Evolutionary conservation across 2,797 vertebrate species (phyloP).

Genomic region (Monodelphis domestica): DNA sequence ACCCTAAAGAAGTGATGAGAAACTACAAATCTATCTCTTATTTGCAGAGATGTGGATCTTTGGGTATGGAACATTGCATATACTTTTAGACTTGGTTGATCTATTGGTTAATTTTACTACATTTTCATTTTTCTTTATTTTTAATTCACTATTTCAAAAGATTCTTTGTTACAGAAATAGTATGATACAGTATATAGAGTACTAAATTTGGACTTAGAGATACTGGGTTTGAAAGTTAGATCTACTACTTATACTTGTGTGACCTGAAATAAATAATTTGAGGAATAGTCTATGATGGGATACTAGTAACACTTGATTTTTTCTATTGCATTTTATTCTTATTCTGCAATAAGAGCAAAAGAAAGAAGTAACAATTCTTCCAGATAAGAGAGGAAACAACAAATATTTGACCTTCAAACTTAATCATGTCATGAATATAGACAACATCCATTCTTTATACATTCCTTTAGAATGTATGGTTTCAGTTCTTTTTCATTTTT

Average conservation of each 20-base stretch:
- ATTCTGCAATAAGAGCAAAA: slow-evolving; percentile 42
- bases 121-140: not conserved
- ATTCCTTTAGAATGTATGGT: slow-evolving; percentile 60
- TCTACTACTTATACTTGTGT: not conserved
- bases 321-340: slow-evolving; percentile 57
- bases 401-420: slow-evolving; percentile 66
- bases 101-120: not conserved
- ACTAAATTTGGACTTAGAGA: not conserved
- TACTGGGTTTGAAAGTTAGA: not conserved
- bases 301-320: not conserved
- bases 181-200: not conserved
- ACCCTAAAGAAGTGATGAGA: not conserved
- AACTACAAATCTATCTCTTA: not conserved
- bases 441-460: slow-evolving; percentile 16
- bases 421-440: slow-evolving; percentile 56
- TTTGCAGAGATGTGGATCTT: not conserved
- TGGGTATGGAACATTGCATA: not conserved
- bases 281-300: not conserved
- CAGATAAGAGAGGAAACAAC: slow-evolving; percentile 55
- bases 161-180: not conserved
- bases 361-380: slow-evolving; percentile 27
- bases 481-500: slow-evolving; percentile 72
- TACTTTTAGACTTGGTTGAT: not conserved
- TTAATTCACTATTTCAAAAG: not conserved
- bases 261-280: not conserved